Base-by-base conservation (phyloP, 2,888 invertebrate species). In the Cheilosia pagana region DNA sequence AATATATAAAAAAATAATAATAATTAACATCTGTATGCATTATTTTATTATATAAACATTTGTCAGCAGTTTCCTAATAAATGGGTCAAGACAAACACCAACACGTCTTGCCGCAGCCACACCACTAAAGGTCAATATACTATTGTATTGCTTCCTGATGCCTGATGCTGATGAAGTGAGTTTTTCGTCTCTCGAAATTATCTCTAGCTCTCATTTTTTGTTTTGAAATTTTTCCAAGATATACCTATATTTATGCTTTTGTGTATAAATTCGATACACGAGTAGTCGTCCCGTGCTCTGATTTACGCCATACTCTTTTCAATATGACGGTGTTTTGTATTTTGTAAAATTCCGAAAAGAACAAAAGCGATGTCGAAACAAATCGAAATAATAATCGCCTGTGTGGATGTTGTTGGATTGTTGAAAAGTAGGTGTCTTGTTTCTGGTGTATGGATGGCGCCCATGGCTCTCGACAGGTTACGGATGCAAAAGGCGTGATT, bases 41-140 rank as follows among this genome's bases (percentile, higher is more conserved):
- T 23, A 10, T 14, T 43, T 21, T 43, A n/a, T 72, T 72, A 72
- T 52, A 52, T 72, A 78, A 78, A 78, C 70, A 31, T 53, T 62
- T 35, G 35, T 41, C 23, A 28, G 57, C 14, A 7, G 35, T 59
- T 50, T 31, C 14, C 39, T 28, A 50, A 52, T 41, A 77, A 82
- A 77, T 77, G 48, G 83, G 83, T 83, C 78, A 83, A 77, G 60
- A 41, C 60, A 31, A 21, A 70, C 21, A 48, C 31, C 25, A 62
- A n/a, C 52, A 59, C 59, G 25, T 59, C 35, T 55, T 45, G 19
- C 14, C 16, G n/a, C n/a, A 28, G 31, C 12, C 28, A 43, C 43
- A 41, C 12, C 57, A 50, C 12, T 41, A 63, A 83, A 83, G 74
- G 78, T 74, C 78, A 70, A 59, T 59, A 70, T 59, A 63, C 65